Evolutionary conservation across 2,888 invertebrate species (phyloP), one percentile per base, ranked within the genome.

Genomic region (Lasioglossum zephyrum): DNA sequence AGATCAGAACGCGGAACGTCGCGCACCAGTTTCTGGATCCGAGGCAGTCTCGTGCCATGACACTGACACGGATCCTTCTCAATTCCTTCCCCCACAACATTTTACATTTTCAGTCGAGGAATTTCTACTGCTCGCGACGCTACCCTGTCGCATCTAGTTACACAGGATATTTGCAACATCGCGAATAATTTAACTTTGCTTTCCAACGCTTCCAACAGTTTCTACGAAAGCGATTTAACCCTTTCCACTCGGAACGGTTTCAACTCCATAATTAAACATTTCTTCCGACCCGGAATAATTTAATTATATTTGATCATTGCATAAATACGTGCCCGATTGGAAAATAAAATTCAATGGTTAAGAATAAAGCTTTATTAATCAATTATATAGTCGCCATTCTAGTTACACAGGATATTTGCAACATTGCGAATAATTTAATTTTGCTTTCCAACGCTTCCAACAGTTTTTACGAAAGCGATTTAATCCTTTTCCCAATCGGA

Each of bases 11-110:
- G 53, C 74, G 47, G 36, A 84, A 77, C 84, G 85, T 87, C 87
- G 84, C 84, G 73, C 63, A 79, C 73, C 72, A 82, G 49, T 82
- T 77, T 81, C 73, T 74, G 75, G 81, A 77, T 78, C 75, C 69
- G 73, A 66, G 66, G 36, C 73, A 79, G 70, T 78, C 75, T 72
- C 70, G 82, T 69, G 74, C 72, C 77, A 66, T 75, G 86, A 82
- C 81, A 86, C 77, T 84, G 83, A 85, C 86, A 86, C 79, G 63
- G 73, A 83, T 85, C 81, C 75, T 73, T 76, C 60, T 60, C 26
- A 16, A 60, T 60, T 13, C 60, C 26, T 26, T 11, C 26, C 26
- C 26, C 60, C 57, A 4, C 63, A 49, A 4, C 63, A 49, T 75
- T 22, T 39, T 66, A 26, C 9, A 79, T 75, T 77, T 41, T 66